Conservation (phyloP, 2,113 vertebrate species). For the Gasterosteus nipponicus region DNA sequence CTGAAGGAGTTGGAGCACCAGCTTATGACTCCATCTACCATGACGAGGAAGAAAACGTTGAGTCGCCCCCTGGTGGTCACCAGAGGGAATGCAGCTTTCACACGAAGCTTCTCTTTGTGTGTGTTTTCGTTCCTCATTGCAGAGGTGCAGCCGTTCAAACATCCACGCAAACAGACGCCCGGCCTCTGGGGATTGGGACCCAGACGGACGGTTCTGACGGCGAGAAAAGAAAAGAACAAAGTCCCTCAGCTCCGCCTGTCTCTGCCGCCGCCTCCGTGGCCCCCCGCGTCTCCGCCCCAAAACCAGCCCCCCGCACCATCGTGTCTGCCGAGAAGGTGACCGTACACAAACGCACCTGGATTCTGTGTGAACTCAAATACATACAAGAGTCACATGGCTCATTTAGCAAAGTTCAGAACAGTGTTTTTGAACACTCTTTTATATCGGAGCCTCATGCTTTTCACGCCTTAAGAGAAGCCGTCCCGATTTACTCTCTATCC, state of each 20-base stretch:
- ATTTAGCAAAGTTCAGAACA: too few relatives aligned
- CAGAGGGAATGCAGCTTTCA: not conserved
- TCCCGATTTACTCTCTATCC: not conserved
- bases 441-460: not conserved
- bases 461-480: not conserved
- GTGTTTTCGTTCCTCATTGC: not conserved
- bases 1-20: too few relatives aligned
- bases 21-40: too few relatives aligned
- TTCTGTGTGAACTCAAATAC: not conserved
- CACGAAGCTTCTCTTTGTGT: not conserved
- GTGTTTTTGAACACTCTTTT: not conserved
- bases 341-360: not conserved
- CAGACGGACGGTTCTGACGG: not conserved
- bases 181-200: not conserved
- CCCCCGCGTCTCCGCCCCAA: not conserved
- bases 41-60: too few relatives aligned
- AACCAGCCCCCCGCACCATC: conserved; percentile 35
- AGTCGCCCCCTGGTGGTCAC: too few relatives aligned
- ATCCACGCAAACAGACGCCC: conserved; percentile 8
- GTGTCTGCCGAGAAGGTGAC: conserved; percentile 68
- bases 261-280: not conserved
- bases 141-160: conserved; percentile 31
- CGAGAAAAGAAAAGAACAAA: not conserved
- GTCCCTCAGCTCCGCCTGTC: not conserved
- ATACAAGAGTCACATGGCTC: too few relatives aligned